Evolutionary conservation across 2,888 invertebrate species (phyloP), one percentile per base, ranked within the genome.

Genomic region (Stictocephala bisonia): DNA sequence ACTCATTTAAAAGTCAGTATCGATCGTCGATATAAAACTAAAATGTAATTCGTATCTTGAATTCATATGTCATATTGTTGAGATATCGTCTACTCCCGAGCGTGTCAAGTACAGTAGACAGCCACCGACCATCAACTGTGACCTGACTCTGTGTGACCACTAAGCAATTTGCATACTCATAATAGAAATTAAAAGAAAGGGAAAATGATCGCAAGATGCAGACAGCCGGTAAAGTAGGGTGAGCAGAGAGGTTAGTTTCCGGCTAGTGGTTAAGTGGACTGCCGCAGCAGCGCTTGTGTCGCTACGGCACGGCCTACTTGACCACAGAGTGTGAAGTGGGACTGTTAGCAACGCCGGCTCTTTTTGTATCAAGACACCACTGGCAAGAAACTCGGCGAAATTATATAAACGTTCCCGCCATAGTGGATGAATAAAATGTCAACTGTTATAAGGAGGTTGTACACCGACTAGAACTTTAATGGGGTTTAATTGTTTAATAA

Each of bases 111-210:
- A n/a, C n/a, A n/a, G n/a, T n/a, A n/a, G n/a, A n/a, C n/a, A n/a
- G n/a, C n/a, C n/a, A n/a, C n/a, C n/a, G n/a, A n/a, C n/a, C n/a
- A n/a, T n/a, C n/a, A n/a, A n/a, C n/a, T n/a, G n/a, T n/a, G n/a
- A n/a, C n/a, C n/a, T n/a, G n/a, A n/a, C n/a, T n/a, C n/a, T n/a
- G n/a, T n/a, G n/a, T n/a, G n/a, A n/a, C n/a, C n/a, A n/a, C n/a
- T n/a, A n/a, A n/a, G n/a, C n/a, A n/a, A n/a, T n/a, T n/a, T 56
- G 56, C 60, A 60, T 60, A 13, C 18, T 22, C 35, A 60, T 60
- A 60, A 60, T 60, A 29, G 40, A 26, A 64, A 64, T 64, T 64
- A 64, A 26, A 60, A 44, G 27, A 24, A 64, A 44, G 44, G 64
- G 44, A 44, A 64, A 64, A 22, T 22, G 24, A 64, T 24, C 41